These are phyloP conservation scores for Meteorus cinctellus DNA, from an alignment of 2,888 invertebrate species.

Conservation along the genomic window DNA sequence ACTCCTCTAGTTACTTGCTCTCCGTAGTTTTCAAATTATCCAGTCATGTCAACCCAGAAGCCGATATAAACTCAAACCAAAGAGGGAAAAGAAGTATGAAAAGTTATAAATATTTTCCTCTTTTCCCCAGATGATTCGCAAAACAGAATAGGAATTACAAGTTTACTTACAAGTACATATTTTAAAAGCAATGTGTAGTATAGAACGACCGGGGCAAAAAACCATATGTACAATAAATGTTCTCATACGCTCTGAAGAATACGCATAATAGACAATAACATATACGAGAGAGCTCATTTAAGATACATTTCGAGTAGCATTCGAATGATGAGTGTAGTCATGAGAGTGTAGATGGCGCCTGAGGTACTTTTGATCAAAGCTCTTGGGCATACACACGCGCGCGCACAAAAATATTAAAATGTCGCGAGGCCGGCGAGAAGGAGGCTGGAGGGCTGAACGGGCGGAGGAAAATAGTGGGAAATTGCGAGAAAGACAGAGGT, in stretches of 20 bases:
- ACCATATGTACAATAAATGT: too few relatives aligned
- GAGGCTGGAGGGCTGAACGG: not conserved
- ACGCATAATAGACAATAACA: not conserved
- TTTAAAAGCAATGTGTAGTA: conserved; percentile 20
- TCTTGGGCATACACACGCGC: not conserved
- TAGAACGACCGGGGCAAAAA: too few relatives aligned
- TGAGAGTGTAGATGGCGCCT: conserved; percentile 12
- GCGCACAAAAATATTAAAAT: conserved; percentile 18
- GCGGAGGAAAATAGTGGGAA: not conserved
- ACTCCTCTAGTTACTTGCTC: conserved; percentile 3
- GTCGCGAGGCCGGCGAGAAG: not conserved
- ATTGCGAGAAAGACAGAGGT: too few relatives aligned
- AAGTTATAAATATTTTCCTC: not conserved
- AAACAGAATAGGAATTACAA: conserved; percentile 2
- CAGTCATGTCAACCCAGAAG: not conserved
- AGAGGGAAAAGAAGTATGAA: not conserved
- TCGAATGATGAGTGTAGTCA: not conserved
- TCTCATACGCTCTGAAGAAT: too few relatives aligned
- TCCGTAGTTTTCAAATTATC: conserved; percentile 21
- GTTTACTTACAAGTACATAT: conserved; percentile 27
- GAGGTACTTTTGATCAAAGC: not conserved
- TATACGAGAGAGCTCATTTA: not conserved
- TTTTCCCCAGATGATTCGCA: not conserved
- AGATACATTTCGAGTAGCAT: not conserved
- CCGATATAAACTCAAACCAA: not conserved